phyloP scores from a whole-genome alignment of 2,888 invertebrate species.

The Leptopilina drosophilae region DNA sequence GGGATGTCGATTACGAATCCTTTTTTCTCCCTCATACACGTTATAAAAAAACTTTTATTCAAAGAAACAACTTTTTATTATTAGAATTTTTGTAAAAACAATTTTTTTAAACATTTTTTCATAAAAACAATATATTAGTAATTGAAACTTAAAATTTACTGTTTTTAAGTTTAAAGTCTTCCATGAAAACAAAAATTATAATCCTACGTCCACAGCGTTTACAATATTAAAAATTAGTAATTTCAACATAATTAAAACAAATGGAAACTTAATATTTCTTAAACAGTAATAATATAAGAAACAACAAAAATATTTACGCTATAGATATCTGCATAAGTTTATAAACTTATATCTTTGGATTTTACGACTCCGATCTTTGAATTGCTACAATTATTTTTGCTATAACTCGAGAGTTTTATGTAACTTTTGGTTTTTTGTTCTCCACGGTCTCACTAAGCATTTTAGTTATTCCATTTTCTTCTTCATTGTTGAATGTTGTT shows the following conservation, averaged over 20 bases:
- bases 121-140: too few species aligned
- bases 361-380: background rate
- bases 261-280: background rate
- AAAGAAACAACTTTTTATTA: too few species aligned
- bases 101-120: too few species aligned
- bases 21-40: too few species aligned
- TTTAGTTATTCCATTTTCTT: background rate
- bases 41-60: too few species aligned
- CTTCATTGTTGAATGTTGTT: slow-evolving; percentile 46
- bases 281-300: background rate
- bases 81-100: too few species aligned
- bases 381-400: background rate
- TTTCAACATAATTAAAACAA: background rate
- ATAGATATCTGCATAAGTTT: background rate
- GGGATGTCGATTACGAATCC: too few species aligned
- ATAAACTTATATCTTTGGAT: background rate
- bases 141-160: too few species aligned
- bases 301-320: background rate
- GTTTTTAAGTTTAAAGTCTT: too few species aligned
- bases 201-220: background rate
- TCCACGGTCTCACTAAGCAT: background rate
- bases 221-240: background rate
- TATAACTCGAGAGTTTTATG: background rate
- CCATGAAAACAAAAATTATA: background rate
- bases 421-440: background rate